These are phyloP conservation scores for Cephus sareptanus DNA, from an alignment of 2,888 invertebrate genomes.

Conservation along the genomic window DNA sequence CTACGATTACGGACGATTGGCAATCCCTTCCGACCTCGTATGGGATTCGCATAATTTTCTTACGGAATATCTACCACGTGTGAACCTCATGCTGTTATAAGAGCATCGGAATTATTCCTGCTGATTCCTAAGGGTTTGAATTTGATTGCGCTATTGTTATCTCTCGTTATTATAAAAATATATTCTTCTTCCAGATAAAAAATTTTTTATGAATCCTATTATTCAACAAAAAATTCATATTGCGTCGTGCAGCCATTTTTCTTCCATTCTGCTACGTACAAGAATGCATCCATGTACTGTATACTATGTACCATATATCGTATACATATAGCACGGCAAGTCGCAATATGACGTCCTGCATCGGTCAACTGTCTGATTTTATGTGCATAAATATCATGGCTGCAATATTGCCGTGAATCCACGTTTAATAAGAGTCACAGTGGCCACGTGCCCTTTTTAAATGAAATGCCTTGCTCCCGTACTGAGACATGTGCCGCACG, in stretches of 20 bases:
- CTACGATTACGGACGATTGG: not conserved
- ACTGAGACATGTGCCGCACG: not conserved
- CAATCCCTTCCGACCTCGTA: not conserved
- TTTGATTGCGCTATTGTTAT: not conserved
- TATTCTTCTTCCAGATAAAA: too few species aligned
- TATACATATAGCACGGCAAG: not conserved
- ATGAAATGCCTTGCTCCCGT: not conserved
- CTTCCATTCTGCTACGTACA: not conserved
- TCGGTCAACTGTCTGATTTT: not conserved
- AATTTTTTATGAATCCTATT: not conserved
- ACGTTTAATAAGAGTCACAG: not conserved
- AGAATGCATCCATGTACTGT: too few species aligned
- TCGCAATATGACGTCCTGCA: not conserved
- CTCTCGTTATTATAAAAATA: not conserved
- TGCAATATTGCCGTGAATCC: not conserved
- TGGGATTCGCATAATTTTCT: not conserved
- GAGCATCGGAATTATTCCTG: not conserved
- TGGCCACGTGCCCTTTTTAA: not conserved
- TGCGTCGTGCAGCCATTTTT: not conserved
- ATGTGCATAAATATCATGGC: not conserved
- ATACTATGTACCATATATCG: not conserved
- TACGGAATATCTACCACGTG: not conserved
- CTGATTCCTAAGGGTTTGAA: not conserved
- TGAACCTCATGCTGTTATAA: not conserved
- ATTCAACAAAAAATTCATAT: not conserved